Evolutionary conservation across 2,888 invertebrate species (phyloP).

Genomic region (Tetheella fluctuosa): DNA sequence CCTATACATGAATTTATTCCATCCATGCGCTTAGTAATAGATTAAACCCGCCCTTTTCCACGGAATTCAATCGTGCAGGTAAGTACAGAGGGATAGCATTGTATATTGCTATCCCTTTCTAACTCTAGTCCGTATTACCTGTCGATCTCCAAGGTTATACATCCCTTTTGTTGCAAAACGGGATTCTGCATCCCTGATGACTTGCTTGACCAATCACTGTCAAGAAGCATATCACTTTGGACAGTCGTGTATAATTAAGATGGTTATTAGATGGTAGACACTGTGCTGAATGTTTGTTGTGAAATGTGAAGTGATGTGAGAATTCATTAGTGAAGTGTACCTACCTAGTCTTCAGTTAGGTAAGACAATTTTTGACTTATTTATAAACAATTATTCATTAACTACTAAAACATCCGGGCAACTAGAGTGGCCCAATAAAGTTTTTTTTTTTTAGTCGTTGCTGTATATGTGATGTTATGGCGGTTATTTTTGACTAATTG

Average conservation of each 20-base stretch:
- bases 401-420: background rate
- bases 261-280: background rate
- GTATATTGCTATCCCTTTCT: too few species aligned
- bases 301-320: background rate
- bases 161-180: background rate
- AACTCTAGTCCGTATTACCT: too few species aligned
- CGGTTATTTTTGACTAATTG: too few species aligned
- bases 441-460: background rate
- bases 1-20: too few species aligned
- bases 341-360: background rate
- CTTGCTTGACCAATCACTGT: too few species aligned
- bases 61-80: too few species aligned
- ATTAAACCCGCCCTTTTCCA: too few species aligned
- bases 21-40: too few species aligned
- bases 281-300: background rate
- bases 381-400: background rate
- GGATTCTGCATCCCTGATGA: background rate
- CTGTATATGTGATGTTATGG: too few species aligned
- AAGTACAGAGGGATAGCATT: too few species aligned
- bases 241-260: background rate
- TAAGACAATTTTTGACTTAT: background rate
- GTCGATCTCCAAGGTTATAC: too few species aligned
- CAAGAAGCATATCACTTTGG: too few species aligned
- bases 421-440: background rate
- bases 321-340: background rate